Evolutionary conservation across 2,113 vertebrate species (phyloP).

Genomic region (Ceyx cyanopectus): DNA sequence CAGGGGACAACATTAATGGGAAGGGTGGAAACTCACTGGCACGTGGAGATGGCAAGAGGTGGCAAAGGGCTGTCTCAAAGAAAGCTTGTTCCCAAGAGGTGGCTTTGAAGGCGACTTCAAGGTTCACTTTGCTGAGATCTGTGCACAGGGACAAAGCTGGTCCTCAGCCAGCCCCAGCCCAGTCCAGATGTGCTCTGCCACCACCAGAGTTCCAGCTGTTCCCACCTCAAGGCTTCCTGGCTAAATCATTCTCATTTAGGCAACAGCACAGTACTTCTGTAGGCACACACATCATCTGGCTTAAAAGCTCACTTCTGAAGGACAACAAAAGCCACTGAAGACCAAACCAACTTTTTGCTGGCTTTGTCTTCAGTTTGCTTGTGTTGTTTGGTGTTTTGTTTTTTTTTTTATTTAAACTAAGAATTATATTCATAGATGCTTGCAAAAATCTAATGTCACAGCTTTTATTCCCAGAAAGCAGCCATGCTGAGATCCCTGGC

Average conservation of each 20-base stretch:
- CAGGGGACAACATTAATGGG: neutral
- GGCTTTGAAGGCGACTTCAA: neutral
- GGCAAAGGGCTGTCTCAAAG: neutral
- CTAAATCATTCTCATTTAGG: conserved; percentile 1
- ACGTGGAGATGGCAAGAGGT: neutral
- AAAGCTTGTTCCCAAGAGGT: neutral
- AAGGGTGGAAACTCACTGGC: neutral
- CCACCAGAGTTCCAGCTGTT: neutral
- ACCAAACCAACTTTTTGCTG: neutral
- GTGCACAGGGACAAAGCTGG: neutral
- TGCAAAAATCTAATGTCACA: neutral
- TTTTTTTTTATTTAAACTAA: neutral
- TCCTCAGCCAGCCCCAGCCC: neutral
- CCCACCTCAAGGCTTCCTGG: neutral
- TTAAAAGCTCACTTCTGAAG: neutral
- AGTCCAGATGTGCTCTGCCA: neutral
- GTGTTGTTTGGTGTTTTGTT: neutral
- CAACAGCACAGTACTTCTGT: neutral
- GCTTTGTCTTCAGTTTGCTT: neutral
- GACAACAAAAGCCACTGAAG: neutral
- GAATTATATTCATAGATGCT: neutral
- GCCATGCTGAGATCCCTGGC: neutral
- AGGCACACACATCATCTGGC: neutral
- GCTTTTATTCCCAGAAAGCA: conserved; percentile 13
- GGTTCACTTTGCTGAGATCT: neutral